phyloP scores from a whole-genome alignment of 1,140 invertebrate genomes.

The Chionoecetes opilio region DNA sequence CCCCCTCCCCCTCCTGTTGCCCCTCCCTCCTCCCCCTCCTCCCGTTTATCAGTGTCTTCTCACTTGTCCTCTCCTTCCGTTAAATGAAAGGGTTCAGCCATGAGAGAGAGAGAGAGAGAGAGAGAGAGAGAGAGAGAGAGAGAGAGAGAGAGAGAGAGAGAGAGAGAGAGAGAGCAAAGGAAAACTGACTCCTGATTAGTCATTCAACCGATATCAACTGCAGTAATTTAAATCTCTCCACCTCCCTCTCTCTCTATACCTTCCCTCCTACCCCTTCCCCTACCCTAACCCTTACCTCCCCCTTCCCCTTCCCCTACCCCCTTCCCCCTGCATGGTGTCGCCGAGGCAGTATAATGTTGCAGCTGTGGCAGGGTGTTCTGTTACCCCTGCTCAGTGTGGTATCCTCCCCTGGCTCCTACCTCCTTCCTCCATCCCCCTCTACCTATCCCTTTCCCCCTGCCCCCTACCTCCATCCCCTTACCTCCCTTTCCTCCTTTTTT shows the following conservation, averaged over 20 bases:
- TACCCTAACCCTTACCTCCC: neutral
- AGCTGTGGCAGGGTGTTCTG: neutral
- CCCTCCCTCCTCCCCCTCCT: neutral
- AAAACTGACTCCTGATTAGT: neutral
- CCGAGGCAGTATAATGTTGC: neutral
- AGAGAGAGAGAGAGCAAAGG: neutral
- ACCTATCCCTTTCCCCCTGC: too few species aligned
- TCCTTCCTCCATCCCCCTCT: too few species aligned
- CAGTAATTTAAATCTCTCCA: conserved; percentile 3
- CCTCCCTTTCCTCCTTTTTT: neutral
- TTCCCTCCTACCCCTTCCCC: too few species aligned
- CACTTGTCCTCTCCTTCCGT: conserved; percentile 21
- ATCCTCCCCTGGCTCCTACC: too few species aligned
- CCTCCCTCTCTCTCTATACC: too few species aligned
- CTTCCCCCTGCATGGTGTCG: neutral
- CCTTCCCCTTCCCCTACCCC: neutral
- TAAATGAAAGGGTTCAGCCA: neutral
- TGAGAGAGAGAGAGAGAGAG: conserved; percentile 37
- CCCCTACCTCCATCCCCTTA: neutral
- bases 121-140: conserved; percentile 41
- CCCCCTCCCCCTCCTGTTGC: neutral
- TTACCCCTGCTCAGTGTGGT: neutral
- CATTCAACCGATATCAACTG: neutral
- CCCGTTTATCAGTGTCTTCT: neutral
- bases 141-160: conserved; percentile 11